These are phyloP conservation scores for Coleophora flavipennella DNA, from an alignment of 2,888 invertebrate species.

Conservation along the genomic window DNA sequence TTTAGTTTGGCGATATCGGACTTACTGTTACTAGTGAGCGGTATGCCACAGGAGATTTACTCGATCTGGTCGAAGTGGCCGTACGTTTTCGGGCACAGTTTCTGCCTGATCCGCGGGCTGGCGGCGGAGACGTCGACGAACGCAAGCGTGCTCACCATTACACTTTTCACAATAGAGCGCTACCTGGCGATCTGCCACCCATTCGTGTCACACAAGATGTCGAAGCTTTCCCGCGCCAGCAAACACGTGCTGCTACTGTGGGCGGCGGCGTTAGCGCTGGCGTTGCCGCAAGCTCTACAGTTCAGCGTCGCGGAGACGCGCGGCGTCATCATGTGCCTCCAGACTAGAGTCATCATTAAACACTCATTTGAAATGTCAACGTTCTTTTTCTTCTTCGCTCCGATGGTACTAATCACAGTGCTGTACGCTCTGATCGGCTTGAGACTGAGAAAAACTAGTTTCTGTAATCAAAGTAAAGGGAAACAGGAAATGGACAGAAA, in stretches of 20 bases:
- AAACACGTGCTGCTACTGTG: conserved; percentile 87
- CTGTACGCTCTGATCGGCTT: conserved; percentile 79
- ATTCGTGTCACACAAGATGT: conserved; percentile 84
- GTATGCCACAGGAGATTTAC: conserved; percentile 88
- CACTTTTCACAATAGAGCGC: conserved; percentile 87
- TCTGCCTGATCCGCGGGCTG: conserved; percentile 84
- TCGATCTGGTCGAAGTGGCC: conserved; percentile 84
- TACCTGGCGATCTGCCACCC: conserved; percentile 77
- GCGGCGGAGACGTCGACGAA: conserved; percentile 87
- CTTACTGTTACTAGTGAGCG: conserved; percentile 81
- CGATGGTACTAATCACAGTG: conserved; percentile 83
- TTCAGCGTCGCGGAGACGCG: conserved; percentile 51
- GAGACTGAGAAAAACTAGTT: conserved; percentile 66
- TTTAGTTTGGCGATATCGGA: conserved; percentile 91
- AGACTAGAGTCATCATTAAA: conserved; percentile 64
- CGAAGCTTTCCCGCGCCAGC: conserved; percentile 87
- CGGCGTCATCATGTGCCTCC: conserved; percentile 60
- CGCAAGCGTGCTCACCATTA: conserved; percentile 84
- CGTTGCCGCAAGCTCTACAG: conserved; percentile 77
- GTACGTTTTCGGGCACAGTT: conserved; percentile 83
- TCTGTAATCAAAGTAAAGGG: conserved; percentile 34
- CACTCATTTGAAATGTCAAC: conserved; percentile 81
- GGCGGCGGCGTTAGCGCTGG: conserved; percentile 81
- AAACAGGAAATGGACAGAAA: conserved; percentile 30
- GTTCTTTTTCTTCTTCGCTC: conserved; percentile 81